These are phyloP conservation scores for Trissonchulus latispiculum DNA, from an alignment of 2,888 invertebrate species.

Conservation along the genomic window DNA sequence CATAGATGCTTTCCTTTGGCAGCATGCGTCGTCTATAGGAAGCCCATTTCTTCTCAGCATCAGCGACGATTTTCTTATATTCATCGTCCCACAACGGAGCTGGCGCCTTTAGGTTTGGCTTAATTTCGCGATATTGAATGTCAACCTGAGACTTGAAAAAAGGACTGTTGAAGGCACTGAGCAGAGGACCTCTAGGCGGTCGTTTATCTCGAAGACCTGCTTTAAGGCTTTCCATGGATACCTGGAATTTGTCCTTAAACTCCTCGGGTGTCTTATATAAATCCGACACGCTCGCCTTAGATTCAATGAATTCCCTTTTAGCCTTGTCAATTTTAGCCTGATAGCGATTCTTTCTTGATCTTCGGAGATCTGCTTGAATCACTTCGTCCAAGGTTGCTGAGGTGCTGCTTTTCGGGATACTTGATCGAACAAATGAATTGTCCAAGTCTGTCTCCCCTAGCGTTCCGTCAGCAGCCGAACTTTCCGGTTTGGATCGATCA, in stretches of 20 bases:
- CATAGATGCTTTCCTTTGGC: constrained; percentile 31
- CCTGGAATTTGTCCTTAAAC: constrained; percentile 24
- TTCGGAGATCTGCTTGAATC: neutral
- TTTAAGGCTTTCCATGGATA: constrained; percentile 20
- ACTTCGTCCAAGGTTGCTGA: neutral
- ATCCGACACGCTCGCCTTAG: constrained; percentile 24
- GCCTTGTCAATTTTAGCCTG: constrained; percentile 22
- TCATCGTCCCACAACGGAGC: constrained; percentile 29
- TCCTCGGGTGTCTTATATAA: constrained; percentile 21
- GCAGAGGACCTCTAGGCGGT: constrained; percentile 36
- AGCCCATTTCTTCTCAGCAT: constrained; percentile 37
- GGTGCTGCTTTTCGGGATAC: neutral
- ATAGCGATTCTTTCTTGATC: constrained; percentile 9
- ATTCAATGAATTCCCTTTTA: constrained; percentile 18
- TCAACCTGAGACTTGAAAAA: constrained; percentile 29
- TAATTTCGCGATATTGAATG: constrained; percentile 8
- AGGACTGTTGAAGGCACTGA: constrained; percentile 39
- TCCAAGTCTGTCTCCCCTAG: no score
- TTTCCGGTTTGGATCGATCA: no score
- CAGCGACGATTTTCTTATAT: constrained; percentile 38
- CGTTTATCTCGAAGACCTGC: neutral
- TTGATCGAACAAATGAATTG: neutral
- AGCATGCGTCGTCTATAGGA: constrained; percentile 23
- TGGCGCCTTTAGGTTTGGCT: constrained; percentile 1
- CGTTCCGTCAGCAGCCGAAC: no score